Evolutionary conservation across 92 coral and sea anemone species (phyloP), one percentile per base, ranked within the genome.

Genomic region (Zoanthus gigantus): DNA sequence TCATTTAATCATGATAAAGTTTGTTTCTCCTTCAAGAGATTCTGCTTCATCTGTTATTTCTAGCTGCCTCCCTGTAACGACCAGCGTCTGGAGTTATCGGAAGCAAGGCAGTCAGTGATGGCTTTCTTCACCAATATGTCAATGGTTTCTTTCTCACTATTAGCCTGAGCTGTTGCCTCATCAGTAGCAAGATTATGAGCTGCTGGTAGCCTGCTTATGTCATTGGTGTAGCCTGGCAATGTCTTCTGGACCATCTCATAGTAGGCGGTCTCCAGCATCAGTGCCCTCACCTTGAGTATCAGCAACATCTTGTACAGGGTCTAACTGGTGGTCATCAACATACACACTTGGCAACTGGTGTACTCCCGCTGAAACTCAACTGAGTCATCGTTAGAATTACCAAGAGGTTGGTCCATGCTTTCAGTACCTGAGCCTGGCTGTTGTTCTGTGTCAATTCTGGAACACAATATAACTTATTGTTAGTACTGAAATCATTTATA

Each of bases 1-100:
- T 48, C 79, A 47, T 16, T 74, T 74, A 74, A 74, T 46, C 79
- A 74, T 74, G 31, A 74, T 74, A 74, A 74, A 48, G 60, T 74
- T 74, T 9, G 79, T 74, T 74, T 74, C 79, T 74, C 79, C 79
- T 30, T 74, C 79, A 8, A 74, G 79, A n/a, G 79, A 74, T 13
- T 74, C 79, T 16, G 57, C 47, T 34, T 9, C 77, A 13, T 74
- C 32, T 46, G 79, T 74, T 14, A 74, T 74, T 45, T 74, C 79
- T 11, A 74, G 8, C 58, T 74, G 79, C 32, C 79, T 74, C n/a
- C 60, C 60, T 44, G 79, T 74, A 45, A 74, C 34, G 6, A 74
- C 57, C 60, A 74, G 60, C 6, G 56, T n/a, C 32, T 46, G 79
- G 60, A 45, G 58, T 48, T 48, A 76, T 76, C 80, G 5, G 80